Evolutionary conservation across 2,113 vertebrate genomes (phyloP), one percentile per base, ranked within the genome.

Genomic region (Tychaedon coryphoeus): DNA sequence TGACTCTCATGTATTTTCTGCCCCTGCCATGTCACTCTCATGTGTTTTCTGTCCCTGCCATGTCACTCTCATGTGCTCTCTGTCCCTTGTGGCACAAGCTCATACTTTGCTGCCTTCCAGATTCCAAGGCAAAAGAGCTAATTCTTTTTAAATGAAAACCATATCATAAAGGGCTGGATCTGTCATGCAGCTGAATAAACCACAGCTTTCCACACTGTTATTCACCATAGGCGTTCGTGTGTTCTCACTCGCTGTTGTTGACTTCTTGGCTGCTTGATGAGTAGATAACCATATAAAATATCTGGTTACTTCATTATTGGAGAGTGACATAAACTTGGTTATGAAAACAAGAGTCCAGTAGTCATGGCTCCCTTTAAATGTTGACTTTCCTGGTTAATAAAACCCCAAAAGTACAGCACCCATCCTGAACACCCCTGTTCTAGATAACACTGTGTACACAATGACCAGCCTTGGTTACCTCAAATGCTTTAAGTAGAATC

Each of bases 161-260:
- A 92, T 96, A 92, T 96, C 89, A 92, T 92, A 85, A 95, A 87
- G 73, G 82, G 95, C 93, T 95, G 91, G 86, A 96, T 97, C 96
- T 97, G 92, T 88, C 79, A 87, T 61, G 82, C 96, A 97, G 96
- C 96, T 97, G 96, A 96, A 62, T 94, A 97, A 97, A 96, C 96
- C 94, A 86, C 67, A 91, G 92, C 94, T 95, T 95, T 97, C 92
- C 86, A 85, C 85, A n/a, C 82, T 85, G 78, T 87, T 95, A 62
- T 88, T 95, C 93, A 90, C 93, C 79, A 86, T 95, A 92, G 94
- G 58, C 85, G 2, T 95, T 95, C 8, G 3, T 95, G 94, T 85
- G 87, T 80, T 90, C 81, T 95, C 93, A 90, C 92, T 95, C 22
- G 25, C 64, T 91, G 25, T 72, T 88, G 56, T 91, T 93, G 96